Evolutionary conservation across 2,888 invertebrate species (phyloP), one percentile per base, ranked within the genome.

Genomic region (Heliconius charithonia): DNA sequence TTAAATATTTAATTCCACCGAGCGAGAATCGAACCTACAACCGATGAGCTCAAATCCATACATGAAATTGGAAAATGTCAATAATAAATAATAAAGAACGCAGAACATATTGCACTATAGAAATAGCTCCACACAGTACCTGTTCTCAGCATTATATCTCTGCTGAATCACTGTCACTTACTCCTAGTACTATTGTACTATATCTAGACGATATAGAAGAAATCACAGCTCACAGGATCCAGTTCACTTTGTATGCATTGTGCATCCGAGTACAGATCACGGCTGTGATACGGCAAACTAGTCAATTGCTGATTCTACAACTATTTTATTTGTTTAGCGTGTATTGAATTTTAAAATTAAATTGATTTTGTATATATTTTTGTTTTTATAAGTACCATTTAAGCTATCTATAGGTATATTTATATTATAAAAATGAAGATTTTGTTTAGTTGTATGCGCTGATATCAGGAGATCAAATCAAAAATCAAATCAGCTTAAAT

Each of bases 221-320:
- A 92, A 90, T 92, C 92, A 88, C 89, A 86, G 89, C 84, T 88
- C 87, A 88, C 83, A 88, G 88, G 87, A 87, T 89, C 87, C 85
- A 85, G 86, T 87, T 86, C 89, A 89, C 88, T 91, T 90, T 88
- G 89, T 92, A 92, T 92, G 92, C 91, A 92, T 90, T 91, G 90
- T 90, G 90, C 90, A 90, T 91, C 89, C 86, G 87, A 85, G 87
- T 90, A 88, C 92, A 85, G 88, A 89, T 89, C 91, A 90, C 90
- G 91, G 85, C 86, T 87, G 87, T 89, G 88, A 90, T 89, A 89
- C 90, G 91, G 90, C 92, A 92, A 92, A 92, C 87, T 87, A 79
- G 81, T 86, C 90, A 89, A 91, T 92, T 92, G 90, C 86, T 89
- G 86, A 88, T 85, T 87, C 87, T 85, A 83, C 83, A 83, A 83